Evolutionary conservation across 2,888 invertebrate species (phyloP).

Genomic region (Physocephala rufipes): DNA sequence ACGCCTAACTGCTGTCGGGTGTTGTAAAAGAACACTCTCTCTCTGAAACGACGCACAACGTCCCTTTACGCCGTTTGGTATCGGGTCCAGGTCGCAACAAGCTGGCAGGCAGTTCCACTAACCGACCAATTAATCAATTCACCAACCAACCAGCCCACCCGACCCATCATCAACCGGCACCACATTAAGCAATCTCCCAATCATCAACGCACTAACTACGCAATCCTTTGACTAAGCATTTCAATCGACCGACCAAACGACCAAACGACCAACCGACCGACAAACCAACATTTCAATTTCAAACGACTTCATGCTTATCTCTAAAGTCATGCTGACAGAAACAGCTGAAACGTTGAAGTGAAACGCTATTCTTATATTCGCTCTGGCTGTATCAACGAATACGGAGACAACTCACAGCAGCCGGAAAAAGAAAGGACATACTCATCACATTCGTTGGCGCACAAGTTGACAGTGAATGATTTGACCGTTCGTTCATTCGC

Average conservation of each 20-base stretch:
- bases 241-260: too few relatives aligned
- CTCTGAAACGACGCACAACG: neutral
- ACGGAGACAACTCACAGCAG: conserved; percentile 8
- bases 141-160: conserved; percentile 1
- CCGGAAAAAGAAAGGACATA: conserved; percentile 52
- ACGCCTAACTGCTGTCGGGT: too few relatives aligned
- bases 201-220: too few relatives aligned
- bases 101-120: too few relatives aligned
- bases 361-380: conserved; percentile 13
- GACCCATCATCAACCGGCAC: conserved; percentile 43
- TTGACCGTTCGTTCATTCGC: conserved; percentile 61
- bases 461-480: conserved; percentile 61
- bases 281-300: too few relatives aligned
- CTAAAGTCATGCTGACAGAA: conserved; percentile 57
- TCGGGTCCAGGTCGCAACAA: neutral
- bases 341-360: conserved; percentile 24
- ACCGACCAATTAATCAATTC: conserved; percentile 37
- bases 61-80: neutral
- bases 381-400: conserved; percentile 6
- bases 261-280: conserved; percentile 36
- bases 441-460: conserved; percentile 56
- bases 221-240: too few relatives aligned
- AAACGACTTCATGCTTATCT: conserved; percentile 52
- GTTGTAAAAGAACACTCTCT: conserved; percentile 17
- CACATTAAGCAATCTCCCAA: conserved; percentile 46